Base-by-base conservation (phyloP, 2,888 invertebrate genomes). In the Acrobasis consociella region DNA sequence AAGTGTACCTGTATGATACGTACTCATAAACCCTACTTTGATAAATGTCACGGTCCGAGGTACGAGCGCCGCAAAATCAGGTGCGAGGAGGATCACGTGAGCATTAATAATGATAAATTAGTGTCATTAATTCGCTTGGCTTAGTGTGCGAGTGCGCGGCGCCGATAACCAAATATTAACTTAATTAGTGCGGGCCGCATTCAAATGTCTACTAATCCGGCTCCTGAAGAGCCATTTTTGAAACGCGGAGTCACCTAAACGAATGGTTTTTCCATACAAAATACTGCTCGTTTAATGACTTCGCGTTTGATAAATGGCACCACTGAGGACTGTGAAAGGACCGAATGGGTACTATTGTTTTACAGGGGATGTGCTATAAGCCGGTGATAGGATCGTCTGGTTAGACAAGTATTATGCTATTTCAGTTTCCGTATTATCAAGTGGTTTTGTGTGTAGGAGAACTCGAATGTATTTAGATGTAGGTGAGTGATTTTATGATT, bases 131-230 rank as follows among this genome's bases (percentile, higher is more conserved):
- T 91, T 86, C 88, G 80, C 71, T 58, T 66, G 91, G 91, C 86
- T 92, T 90, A 91, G 89, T 82, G 84, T 82, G 82, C 80, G 78
- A 83, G 87, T 92, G 93, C 82, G 86, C 85, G 83, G 75, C 75
- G 76, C 87, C 89, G 93, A 93, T 93, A 93, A 91, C 93, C 93
- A 93, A 93, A 93, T 93, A 93, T 93, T 91, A 93, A 91, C 90
- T 92, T 91, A 93, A 93, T 93, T 93, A 93, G 92, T 83, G 80
- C 75, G 74, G 73, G 74, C 75, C 76, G 85, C 84, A 87, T 89
- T 89, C 86, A 86, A 87, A 89, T 86, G 85, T 82, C 83, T 87
- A 81, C 77, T 89, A 88, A 90, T 88, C 87, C 72, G 67, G 72
- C 73, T 72, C 70, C 3, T 22, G 22, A 22, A 22, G 22, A 2